Percentiles rank a stretch among this genome's conserved stretches.
These are phyloP conservation scores for Bucorvus abyssinicus DNA, from an alignment of 2,797 vertebrate genomes.

Conservation along the genomic window DNA sequence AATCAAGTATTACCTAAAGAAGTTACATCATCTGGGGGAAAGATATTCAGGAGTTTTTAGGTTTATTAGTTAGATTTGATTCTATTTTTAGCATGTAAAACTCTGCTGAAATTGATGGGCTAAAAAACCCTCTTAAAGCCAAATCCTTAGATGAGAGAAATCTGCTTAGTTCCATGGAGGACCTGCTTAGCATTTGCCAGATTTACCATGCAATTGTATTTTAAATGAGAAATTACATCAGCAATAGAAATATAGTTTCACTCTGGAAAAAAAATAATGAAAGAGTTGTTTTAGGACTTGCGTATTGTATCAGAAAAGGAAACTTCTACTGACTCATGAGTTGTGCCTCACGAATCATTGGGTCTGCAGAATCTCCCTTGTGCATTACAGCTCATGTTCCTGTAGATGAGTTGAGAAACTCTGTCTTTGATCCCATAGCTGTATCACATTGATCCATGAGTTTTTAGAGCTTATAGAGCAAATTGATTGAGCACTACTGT, in stretches of 20 bases:
- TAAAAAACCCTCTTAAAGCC: neutral
- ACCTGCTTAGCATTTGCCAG: neutral
- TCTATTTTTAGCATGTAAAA: neutral
- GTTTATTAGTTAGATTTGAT: neutral
- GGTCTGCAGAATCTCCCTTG: constrained; percentile 21
- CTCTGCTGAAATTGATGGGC: neutral
- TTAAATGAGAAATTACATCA: neutral
- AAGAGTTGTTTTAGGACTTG: neutral
- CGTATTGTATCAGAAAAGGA: neutral
- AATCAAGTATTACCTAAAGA: neutral
- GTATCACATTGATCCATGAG: constrained; percentile 27
- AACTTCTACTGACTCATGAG: constrained; percentile 43
- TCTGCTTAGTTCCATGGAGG: neutral
- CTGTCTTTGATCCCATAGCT: constrained; percentile 29
- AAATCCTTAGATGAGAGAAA: neutral
- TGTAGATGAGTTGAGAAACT: constrained; percentile 34
- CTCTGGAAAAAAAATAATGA: neutral
- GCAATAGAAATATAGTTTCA: neutral
- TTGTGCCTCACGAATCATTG: neutral
- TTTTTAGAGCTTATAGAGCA: constrained; percentile 33
- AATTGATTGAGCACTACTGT: neutral
- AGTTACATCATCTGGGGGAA: neutral
- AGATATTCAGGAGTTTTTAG: neutral
- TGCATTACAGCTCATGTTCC: constrained; percentile 37
- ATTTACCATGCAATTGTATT: neutral